A percentile compares a stretch with the other conserved stretches of the same genome.
Evolutionary conservation across 1,140 invertebrate species (phyloP).

Genomic region (Cydia fagiglandana): DNA sequence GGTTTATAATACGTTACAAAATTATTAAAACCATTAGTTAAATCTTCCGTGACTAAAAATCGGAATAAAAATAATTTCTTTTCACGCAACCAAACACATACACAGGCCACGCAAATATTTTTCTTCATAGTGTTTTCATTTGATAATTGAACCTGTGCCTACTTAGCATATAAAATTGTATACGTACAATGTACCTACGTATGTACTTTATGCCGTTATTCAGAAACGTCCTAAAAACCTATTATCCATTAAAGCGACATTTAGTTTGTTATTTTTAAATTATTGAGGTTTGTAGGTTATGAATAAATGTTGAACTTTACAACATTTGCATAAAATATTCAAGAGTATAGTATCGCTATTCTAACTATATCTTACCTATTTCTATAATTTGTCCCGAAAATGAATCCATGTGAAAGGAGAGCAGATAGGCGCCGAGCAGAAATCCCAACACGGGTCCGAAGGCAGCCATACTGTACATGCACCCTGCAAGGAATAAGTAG

Average conservation of each 20-base stretch:
- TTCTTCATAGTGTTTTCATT: background rate
- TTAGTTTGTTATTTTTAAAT: too few relatives aligned
- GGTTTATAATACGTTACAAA: background rate
- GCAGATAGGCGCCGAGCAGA: conserved; percentile 92
- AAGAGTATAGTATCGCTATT: background rate
- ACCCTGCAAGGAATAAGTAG: conserved; percentile 81
- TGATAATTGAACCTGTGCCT: background rate
- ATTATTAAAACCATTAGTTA: background rate
- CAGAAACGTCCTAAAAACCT: too few relatives aligned
- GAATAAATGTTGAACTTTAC: background rate
- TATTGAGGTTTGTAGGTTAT: too few relatives aligned
- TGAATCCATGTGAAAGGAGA: conserved; percentile 94
- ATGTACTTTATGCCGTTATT: too few relatives aligned
- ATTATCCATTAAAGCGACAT: too few relatives aligned
- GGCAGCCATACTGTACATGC: conserved; percentile 95
- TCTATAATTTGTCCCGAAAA: conserved; percentile 85
- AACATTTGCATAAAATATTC: conserved; percentile 8
- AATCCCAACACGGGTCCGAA: conserved; percentile 96
- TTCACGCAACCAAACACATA: background rate
- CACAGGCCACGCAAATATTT: background rate
- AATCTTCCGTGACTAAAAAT: background rate
- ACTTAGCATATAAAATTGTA: background rate
- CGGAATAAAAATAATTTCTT: background rate
- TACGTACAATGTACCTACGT: too few relatives aligned
- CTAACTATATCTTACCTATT: conserved; percentile 80